phyloP scores from a whole-genome alignment of 2,797 vertebrate genomes.

The Bradypus variegatus region DNA sequence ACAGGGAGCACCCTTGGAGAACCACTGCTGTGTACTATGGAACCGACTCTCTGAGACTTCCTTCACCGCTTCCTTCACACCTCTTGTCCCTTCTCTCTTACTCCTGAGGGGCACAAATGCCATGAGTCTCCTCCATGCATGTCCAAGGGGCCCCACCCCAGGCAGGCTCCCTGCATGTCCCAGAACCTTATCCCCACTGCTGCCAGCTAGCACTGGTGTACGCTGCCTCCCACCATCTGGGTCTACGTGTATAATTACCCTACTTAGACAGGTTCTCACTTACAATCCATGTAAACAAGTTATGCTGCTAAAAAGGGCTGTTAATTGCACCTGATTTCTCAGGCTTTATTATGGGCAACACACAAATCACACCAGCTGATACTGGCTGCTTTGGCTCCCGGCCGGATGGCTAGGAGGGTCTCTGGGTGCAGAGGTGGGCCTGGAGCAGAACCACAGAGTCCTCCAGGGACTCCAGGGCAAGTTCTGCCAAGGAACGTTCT shows the following conservation, averaged over 20 bases:
- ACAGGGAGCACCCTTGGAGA: background rate
- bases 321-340: conserved; percentile 20
- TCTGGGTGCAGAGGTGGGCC: background rate
- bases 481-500: background rate
- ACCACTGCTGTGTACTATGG: background rate
- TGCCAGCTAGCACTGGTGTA: background rate
- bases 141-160: background rate
- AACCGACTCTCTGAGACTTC: background rate
- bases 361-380: rapidly evolving
- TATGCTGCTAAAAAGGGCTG: background rate
- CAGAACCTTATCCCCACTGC: background rate
- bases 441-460: background rate
- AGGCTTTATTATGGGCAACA: background rate
- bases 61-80: background rate
- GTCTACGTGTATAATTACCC: background rate
- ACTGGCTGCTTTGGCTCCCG: background rate
- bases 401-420: background rate
- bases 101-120: background rate
- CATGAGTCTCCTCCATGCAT: rapidly evolving
- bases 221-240: background rate
- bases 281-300: conserved; percentile 23
- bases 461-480: background rate
- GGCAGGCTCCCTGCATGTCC: background rate
- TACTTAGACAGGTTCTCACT: background rate
- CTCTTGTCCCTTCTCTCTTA: background rate